These are phyloP conservation scores for Sarotherodon lohbergeri DNA, from an alignment of 2,113 vertebrate species.

Conservation along the genomic window DNA sequence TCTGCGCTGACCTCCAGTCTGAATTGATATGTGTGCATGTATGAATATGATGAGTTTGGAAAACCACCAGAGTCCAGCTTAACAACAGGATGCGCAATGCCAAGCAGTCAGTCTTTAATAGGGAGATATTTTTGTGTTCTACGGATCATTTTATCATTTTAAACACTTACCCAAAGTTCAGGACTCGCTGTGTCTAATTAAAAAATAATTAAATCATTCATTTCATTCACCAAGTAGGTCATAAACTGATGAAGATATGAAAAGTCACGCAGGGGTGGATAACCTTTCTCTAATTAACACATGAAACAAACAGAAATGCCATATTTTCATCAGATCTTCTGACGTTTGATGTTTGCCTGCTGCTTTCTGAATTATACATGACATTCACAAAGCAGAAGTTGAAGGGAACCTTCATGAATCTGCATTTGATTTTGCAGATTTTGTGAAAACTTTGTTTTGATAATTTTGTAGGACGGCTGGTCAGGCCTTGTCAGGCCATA, in stretches of 20 bases:
- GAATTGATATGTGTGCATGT: not conserved
- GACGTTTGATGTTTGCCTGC: not conserved
- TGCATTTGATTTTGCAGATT: not conserved
- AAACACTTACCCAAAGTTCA: not conserved
- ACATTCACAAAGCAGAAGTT: not conserved
- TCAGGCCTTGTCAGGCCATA: not conserved
- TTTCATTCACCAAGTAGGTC: rapidly evolving
- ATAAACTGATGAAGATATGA: not conserved
- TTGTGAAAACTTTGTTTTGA: not conserved
- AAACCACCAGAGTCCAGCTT: not conserved
- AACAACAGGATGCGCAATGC: not conserved
- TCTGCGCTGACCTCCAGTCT: not conserved
- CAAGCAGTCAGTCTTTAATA: not conserved
- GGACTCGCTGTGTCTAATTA: not conserved
- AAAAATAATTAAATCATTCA: not conserved
- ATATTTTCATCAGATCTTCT: not conserved
- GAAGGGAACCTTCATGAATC: not conserved
- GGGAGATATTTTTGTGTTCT: not conserved
- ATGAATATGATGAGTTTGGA: not conserved
- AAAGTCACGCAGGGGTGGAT: not conserved
- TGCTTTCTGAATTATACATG: not conserved
- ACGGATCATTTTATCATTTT: not conserved
- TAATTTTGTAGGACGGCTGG: rapidly evolving
- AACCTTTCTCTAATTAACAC: not conserved
- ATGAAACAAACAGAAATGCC: not conserved